phyloP scores from a whole-genome alignment of 2,888 invertebrate species.

The Pristionchus arcanus region DNA sequence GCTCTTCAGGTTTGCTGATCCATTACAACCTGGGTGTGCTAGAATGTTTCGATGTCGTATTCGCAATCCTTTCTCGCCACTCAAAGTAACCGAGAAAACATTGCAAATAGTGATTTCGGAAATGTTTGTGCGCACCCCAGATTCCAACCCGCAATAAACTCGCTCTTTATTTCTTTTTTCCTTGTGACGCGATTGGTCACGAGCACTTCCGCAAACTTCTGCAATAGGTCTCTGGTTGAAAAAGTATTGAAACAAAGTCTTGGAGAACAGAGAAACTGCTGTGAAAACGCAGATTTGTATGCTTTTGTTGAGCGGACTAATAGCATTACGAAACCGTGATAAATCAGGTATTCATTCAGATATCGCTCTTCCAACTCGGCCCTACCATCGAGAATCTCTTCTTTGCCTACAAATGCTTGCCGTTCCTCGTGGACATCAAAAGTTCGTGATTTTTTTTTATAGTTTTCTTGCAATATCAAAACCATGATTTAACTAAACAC shows the following conservation, averaged over 20 bases:
- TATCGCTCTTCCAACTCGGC: slow-evolving; percentile 21
- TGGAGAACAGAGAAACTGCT: too few species aligned
- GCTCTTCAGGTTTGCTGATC: not conserved
- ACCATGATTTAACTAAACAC: too few species aligned
- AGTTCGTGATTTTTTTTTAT: not conserved
- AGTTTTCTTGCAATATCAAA: too few species aligned
- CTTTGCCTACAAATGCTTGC: slow-evolving; percentile 42
- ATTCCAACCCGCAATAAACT: not conserved
- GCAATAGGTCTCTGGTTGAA: too few species aligned
- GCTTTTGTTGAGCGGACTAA: not conserved
- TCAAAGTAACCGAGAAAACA: not conserved
- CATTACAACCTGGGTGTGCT: not conserved
- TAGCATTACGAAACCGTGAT: not conserved
- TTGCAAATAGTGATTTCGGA: not conserved
- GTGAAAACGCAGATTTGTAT: too few species aligned
- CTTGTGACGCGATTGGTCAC: not conserved
- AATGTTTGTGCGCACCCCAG: too few species aligned
- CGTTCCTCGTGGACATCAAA: slow-evolving; percentile 48
- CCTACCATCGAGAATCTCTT: slow-evolving; percentile 10
- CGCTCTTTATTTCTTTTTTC: not conserved
- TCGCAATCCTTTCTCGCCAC: not conserved
- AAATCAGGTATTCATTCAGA: not conserved
- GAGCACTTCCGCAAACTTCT: not conserved
- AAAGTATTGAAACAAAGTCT: too few species aligned
- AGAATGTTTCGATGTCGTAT: not conserved